These are phyloP conservation scores for Phortica magna DNA, from an alignment of 2,888 invertebrate genomes.

Conservation along the genomic window DNA sequence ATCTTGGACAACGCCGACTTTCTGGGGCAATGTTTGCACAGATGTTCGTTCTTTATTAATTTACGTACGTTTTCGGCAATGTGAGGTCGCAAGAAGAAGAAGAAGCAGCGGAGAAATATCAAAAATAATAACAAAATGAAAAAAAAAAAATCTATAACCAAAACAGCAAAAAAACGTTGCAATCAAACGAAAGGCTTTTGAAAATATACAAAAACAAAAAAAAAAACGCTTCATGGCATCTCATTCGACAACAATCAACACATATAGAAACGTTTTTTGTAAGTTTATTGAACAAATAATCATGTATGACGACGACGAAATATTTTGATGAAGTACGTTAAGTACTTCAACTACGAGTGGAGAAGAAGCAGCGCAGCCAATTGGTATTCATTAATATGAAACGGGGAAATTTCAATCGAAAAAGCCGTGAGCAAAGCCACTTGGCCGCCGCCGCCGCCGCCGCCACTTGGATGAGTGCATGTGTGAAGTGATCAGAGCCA, in stretches of 20 bases:
- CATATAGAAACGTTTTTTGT: constrained; percentile 3
- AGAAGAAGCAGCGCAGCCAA: neutral
- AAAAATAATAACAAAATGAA: constrained; percentile 4
- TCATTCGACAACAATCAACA: neutral
- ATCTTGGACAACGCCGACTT: constrained; percentile 51
- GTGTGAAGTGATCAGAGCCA: constrained; percentile 30
- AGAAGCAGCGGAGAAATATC: constrained; percentile 39
- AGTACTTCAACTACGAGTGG: neutral
- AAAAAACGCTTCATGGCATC: neutral
- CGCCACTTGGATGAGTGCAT: constrained; percentile 17
- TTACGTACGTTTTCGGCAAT: constrained; percentile 51
- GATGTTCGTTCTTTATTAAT: constrained; percentile 64
- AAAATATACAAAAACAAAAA: neutral
- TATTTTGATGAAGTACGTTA: constrained; percentile 23
- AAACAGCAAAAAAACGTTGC: neutral
- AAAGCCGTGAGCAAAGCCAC: no score
- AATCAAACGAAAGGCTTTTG: neutral
- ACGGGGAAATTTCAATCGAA: neutral
- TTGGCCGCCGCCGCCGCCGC: no score
- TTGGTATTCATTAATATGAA: constrained; percentile 26
- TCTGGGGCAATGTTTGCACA: constrained; percentile 68
- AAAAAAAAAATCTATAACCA: neutral
- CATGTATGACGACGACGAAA: constrained; percentile 4
- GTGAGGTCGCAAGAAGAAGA: constrained; percentile 31
- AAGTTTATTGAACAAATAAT: constrained; percentile 33